Evolutionary conservation across 2,113 vertebrate genomes (phyloP), one percentile per base, ranked within the genome.

Genomic region (Noctilio leporinus): DNA sequence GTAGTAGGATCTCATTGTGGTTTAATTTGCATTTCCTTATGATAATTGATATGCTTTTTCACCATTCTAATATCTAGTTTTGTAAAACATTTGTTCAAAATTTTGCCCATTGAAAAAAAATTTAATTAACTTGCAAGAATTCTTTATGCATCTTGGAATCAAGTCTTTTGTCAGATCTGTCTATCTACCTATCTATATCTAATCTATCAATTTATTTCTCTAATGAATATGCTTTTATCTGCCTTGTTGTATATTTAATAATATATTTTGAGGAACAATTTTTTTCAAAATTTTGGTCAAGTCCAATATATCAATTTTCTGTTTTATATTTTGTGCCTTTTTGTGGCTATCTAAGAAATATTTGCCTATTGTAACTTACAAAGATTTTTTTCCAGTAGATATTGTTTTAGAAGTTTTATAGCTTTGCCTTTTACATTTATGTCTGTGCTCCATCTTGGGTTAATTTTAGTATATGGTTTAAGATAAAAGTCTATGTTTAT

Each of bases 341-440:
- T 86, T 92, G 88, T 70, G 10, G 5, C 22, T 89, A 86, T 47
- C 47, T 62, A 30, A 87, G 30, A 82, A 73, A 43, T 55, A 53
- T 85, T 75, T 77, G 24, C 47, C 19, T 76, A 49, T 51, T 65
- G 26, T 35, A 82, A 53, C n/a, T 83, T 53, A 43, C 78, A 95
- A 89, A 83, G 22, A 47, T 19, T 72, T 33, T 80, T 93, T 76
- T 47, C 49, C 86, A 20, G 6, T 75, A 10, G 2, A 24, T 80
- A 86, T 75, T 89, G 26, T 86, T 93, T 95, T 47, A 84, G 40
- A 91, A 91, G 40, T 73, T 43, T 83, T 70, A 75, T 53, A 85
- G 73, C 82, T 86, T 94, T 47, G 7, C 4, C 28, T 78, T 87
- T 90, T 55, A 75, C 10, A 38, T 69, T 59, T 83, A 78, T 15